phyloP scores from a whole-genome alignment of 2,888 invertebrate genomes.

The Mythimna albipuncta region DNA sequence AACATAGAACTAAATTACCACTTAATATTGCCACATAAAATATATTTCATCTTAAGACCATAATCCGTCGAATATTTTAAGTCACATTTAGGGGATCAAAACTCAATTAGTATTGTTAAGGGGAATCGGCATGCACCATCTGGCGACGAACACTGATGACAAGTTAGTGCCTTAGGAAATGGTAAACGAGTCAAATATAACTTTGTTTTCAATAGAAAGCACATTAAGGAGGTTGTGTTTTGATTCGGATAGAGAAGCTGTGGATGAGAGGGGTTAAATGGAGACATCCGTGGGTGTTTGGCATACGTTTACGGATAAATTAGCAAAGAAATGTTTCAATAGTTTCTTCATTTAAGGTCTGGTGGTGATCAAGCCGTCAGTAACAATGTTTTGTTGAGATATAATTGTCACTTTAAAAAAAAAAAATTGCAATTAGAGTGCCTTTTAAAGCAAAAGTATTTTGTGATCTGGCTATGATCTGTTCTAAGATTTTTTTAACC shows the following conservation, averaged over 20 bases:
- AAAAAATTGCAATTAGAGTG: too few relatives aligned
- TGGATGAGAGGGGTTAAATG: constrained; percentile 16
- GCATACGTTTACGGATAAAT: not conserved
- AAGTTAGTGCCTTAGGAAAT: constrained; percentile 66
- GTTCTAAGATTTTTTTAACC: too few relatives aligned
- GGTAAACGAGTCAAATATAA: constrained; percentile 61
- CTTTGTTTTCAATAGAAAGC: constrained; percentile 61
- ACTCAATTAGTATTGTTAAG: constrained; percentile 75
- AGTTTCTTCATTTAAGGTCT: too few relatives aligned
- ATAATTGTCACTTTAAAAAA: too few relatives aligned
- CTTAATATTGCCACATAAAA: constrained; percentile 39
- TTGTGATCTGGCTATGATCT: too few relatives aligned
- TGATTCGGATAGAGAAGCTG: constrained; percentile 24
- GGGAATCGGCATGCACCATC: constrained; percentile 73
- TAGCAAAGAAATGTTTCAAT: too few relatives aligned
- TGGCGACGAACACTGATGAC: constrained; percentile 72
- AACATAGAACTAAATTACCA: constrained; percentile 31
- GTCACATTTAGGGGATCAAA: constrained; percentile 74
- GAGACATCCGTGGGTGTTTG: constrained; percentile 7
- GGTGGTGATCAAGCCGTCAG: too few relatives aligned
- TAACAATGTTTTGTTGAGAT: too few relatives aligned
- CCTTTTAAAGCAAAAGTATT: too few relatives aligned
- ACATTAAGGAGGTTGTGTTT: constrained; percentile 48
- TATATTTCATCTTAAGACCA: constrained; percentile 53
- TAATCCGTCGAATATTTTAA: constrained; percentile 63